phyloP scores from a whole-genome alignment of 2,888 invertebrate species.

The Platycnemis pennipes region DNA sequence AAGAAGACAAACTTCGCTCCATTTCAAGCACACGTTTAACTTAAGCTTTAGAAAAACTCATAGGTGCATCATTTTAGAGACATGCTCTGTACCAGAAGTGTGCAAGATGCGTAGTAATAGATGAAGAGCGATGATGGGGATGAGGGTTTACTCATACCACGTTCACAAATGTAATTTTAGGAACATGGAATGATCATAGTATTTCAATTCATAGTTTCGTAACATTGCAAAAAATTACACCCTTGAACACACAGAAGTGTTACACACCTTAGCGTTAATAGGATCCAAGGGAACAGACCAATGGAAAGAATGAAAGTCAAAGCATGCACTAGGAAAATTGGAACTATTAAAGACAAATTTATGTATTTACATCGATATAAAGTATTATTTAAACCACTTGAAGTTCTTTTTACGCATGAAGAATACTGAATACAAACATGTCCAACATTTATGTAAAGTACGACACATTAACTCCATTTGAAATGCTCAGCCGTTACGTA shows the following conservation, averaged over 20 bases:
- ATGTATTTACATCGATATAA: background rate
- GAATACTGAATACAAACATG: background rate
- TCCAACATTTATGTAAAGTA: background rate
- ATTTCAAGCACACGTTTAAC: background rate
- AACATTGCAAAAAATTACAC: background rate
- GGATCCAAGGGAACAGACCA: conserved; percentile 15
- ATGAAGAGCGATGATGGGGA: background rate
- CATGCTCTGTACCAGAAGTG: background rate
- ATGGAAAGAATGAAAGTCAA: conserved; percentile 1
- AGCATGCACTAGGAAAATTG: background rate
- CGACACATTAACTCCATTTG: background rate
- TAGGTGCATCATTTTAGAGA: background rate
- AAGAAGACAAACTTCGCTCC: background rate
- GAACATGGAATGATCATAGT: background rate
- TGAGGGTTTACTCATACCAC: background rate
- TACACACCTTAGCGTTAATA: background rate
- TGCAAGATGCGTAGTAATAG: background rate
- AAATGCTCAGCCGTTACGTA: background rate
- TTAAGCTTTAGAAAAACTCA: background rate
- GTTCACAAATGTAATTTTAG: background rate
- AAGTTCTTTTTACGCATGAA: background rate
- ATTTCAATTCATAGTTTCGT: background rate
- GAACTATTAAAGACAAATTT: background rate
- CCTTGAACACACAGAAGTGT: conserved; percentile 18
- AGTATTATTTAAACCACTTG: background rate